Conservation (phyloP, 2,888 invertebrate genomes). For the Matsumyia berberina region DNA sequence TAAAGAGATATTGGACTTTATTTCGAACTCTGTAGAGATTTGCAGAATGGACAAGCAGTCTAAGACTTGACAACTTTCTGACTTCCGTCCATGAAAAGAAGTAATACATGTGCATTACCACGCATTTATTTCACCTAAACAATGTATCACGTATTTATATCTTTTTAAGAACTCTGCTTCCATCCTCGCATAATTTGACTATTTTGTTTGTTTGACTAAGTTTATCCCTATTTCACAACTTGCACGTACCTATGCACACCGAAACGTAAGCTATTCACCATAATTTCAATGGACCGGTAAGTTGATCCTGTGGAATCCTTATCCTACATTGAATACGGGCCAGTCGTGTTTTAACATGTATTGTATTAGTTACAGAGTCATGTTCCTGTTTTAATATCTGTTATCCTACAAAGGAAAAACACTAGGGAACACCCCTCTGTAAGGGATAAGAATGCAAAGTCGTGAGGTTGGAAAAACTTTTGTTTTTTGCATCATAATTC, state of each 20-base stretch:
- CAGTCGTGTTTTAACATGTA: constrained; percentile 43
- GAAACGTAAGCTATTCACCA: constrained; percentile 19
- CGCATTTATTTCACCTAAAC: not conserved
- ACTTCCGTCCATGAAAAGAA: not conserved
- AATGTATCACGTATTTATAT: constrained; percentile 2
- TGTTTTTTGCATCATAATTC: constrained; percentile 43
- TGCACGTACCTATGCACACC: not conserved
- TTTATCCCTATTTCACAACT: constrained; percentile 9
- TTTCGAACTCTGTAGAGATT: no score
- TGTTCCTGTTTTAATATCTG: constrained; percentile 32
- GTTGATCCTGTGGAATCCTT: constrained; percentile 30
- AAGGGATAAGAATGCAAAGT: constrained; percentile 7
- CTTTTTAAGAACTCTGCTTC: constrained; percentile 5
- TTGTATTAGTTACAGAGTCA: constrained; percentile 33
- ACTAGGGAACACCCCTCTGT: not conserved
- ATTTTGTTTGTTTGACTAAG: not conserved
- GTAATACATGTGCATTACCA: not conserved
- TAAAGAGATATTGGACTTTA: no score
- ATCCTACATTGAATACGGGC: constrained; percentile 31
- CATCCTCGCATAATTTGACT: not conserved
- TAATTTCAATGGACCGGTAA: constrained; percentile 42
- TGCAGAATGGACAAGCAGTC: no score
- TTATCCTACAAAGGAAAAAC: constrained; percentile 24
- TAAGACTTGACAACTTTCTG: not conserved
- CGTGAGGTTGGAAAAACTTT: constrained; percentile 13